Percentiles rank a stretch among this genome's conserved stretches.
phyloP scores from a whole-genome alignment of 2,888 invertebrate genomes.

The Tipula confusa region DNA sequence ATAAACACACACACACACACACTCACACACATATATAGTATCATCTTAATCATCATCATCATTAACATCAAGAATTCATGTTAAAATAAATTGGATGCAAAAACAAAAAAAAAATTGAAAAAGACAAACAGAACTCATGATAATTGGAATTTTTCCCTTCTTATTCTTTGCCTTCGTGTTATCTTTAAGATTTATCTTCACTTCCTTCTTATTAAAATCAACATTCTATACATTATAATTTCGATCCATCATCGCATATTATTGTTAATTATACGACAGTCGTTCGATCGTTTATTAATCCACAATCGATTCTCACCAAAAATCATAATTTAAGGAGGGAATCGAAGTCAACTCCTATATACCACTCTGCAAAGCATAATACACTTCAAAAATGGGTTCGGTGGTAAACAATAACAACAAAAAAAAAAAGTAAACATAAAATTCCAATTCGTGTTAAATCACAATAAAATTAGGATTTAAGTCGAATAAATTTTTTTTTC shows the following conservation, averaged over 20 bases:
- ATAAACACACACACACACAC: background rate
- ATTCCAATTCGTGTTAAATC: constrained; percentile 25
- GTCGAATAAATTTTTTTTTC: background rate
- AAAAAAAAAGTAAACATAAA: background rate
- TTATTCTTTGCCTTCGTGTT: background rate
- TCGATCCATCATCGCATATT: background rate
- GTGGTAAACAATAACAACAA: too few species aligned
- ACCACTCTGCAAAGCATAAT: too few species aligned
- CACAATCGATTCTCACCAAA: background rate
- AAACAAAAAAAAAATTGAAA: background rate
- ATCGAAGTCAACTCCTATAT: background rate
- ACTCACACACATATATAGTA: background rate
- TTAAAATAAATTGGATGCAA: constrained; percentile 12
- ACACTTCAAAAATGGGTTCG: background rate
- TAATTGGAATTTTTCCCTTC: background rate
- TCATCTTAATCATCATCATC: background rate
- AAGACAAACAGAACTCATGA: constrained; percentile 16
- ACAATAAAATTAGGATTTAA: constrained; percentile 25
- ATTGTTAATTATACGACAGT: background rate
- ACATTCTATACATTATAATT: background rate
- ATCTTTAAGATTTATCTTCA: background rate
- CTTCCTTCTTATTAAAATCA: background rate
- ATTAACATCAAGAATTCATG: constrained; percentile 20
- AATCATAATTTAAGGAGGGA: background rate
- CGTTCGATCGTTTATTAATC: background rate